Conservation (phyloP, 2,888 invertebrate genomes). For the Napeogenes inachia region DNA sequence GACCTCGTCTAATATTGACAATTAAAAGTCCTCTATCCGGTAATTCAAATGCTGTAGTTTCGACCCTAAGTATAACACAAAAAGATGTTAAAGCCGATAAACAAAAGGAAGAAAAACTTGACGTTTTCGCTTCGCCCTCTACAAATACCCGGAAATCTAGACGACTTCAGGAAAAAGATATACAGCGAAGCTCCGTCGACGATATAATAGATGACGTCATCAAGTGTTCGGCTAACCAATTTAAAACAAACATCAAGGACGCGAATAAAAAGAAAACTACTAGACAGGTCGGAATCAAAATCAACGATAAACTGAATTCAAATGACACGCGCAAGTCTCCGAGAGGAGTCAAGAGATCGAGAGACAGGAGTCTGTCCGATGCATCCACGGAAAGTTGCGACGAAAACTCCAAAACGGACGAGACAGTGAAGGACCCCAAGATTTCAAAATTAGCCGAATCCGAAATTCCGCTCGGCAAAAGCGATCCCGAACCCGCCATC, state of each 20-base stretch:
- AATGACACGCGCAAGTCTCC: conserved; percentile 79
- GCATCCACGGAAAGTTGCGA: conserved; percentile 81
- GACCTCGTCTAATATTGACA: conserved; percentile 87
- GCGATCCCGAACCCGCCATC: conserved; percentile 28
- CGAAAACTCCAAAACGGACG: conserved; percentile 61
- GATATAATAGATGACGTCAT: conserved; percentile 94
- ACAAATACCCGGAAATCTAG: conserved; percentile 89
- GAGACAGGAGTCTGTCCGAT: conserved; percentile 81
- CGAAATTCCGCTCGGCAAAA: conserved; percentile 14
- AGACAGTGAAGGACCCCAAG: conserved; percentile 48
- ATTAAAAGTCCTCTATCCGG: conserved; percentile 84
- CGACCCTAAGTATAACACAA: conserved; percentile 59
- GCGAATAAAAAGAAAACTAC: conserved; percentile 73
- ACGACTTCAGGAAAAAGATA: conserved; percentile 87
- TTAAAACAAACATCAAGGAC: conserved; percentile 45
- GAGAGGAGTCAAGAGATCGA: conserved; percentile 78
- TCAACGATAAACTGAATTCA: conserved; percentile 44
- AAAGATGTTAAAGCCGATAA: conserved; percentile 61
- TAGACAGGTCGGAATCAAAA: conserved; percentile 70
- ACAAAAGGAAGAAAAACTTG: conserved; percentile 69
- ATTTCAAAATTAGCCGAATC: conserved; percentile 39
- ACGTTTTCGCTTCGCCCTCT: conserved; percentile 80
- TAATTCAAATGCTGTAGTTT: conserved; percentile 56
- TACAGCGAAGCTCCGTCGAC: conserved; percentile 86
- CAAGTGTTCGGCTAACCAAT: conserved; percentile 74